phyloP scores from a whole-genome alignment of 2,797 vertebrate species.

The Clamator glandarius region DNA sequence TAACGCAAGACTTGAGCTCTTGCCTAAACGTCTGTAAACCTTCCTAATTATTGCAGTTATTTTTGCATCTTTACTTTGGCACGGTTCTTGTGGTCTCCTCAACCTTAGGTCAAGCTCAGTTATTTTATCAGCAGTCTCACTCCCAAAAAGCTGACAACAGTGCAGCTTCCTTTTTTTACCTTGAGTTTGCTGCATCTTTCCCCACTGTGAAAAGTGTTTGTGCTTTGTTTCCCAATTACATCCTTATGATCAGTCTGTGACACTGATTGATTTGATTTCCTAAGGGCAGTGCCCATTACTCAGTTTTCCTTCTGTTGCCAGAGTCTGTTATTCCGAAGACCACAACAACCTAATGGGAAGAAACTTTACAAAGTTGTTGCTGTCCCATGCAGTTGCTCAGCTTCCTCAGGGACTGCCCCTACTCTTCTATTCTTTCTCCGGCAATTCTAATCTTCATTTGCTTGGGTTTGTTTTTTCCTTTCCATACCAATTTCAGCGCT shows the following conservation, averaged over 20 bases:
- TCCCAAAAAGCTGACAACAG: background rate
- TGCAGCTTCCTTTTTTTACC: background rate
- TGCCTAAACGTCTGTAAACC: background rate
- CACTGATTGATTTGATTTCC: background rate
- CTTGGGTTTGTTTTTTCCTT: background rate
- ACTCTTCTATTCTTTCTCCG: background rate
- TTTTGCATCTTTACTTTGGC: constrained; percentile 1
- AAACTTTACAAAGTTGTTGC: background rate
- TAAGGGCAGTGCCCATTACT: background rate
- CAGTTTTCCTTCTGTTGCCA: background rate
- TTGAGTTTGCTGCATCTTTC: background rate
- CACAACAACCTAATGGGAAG: background rate
- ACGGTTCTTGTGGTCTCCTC: background rate
- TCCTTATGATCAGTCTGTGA: background rate
- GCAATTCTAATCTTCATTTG: background rate
- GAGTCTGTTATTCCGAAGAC: background rate
- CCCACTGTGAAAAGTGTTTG: background rate
- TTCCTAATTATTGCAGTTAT: background rate
- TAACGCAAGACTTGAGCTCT: background rate
- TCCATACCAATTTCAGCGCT: background rate
- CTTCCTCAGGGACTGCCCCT: background rate
- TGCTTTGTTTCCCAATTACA: background rate
- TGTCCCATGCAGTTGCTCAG: background rate
- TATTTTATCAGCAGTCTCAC: background rate
- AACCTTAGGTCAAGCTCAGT: background rate